A percentile compares a stretch with the other conserved stretches of the same genome.
phyloP scores from a whole-genome alignment of 2,113 vertebrate species.

The Phalacrocorax brasilianus region DNA sequence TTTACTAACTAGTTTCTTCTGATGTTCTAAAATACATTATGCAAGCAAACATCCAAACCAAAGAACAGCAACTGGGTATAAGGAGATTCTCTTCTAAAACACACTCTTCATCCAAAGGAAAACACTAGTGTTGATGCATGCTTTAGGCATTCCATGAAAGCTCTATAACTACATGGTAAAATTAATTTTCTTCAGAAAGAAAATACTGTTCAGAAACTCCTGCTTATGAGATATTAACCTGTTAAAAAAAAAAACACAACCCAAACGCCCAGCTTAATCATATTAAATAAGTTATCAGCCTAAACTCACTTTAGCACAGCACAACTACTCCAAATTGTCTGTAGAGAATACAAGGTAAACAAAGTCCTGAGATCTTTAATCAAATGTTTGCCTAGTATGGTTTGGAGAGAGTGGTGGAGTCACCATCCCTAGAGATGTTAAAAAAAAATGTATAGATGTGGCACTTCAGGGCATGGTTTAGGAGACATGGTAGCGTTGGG shows the following conservation, averaged over 20 bases:
- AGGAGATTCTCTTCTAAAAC: neutral
- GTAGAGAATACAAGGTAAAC: neutral
- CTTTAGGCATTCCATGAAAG: neutral
- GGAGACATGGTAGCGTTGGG: no score
- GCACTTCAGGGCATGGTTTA: no score
- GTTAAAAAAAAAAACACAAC: neutral
- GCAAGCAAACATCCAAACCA: neutral
- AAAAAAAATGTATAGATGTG: no score
- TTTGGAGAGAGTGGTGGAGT: no score
- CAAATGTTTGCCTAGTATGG: neutral
- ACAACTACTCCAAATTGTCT: neutral
- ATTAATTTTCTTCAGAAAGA: neutral
- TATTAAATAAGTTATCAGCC: neutral
- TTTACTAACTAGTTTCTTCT: neutral
- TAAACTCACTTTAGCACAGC: neutral
- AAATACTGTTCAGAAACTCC: neutral
- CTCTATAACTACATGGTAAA: neutral
- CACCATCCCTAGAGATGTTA: no score
- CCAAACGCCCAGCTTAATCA: neutral
- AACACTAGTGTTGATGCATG: neutral
- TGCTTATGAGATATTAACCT: neutral
- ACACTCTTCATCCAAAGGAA: neutral
- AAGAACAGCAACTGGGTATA: neutral
- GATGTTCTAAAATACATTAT: neutral
- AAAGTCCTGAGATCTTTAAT: neutral